These are phyloP conservation scores for Willisornis vidua DNA, from an alignment of 2,113 vertebrate genomes.

Conservation along the genomic window DNA sequence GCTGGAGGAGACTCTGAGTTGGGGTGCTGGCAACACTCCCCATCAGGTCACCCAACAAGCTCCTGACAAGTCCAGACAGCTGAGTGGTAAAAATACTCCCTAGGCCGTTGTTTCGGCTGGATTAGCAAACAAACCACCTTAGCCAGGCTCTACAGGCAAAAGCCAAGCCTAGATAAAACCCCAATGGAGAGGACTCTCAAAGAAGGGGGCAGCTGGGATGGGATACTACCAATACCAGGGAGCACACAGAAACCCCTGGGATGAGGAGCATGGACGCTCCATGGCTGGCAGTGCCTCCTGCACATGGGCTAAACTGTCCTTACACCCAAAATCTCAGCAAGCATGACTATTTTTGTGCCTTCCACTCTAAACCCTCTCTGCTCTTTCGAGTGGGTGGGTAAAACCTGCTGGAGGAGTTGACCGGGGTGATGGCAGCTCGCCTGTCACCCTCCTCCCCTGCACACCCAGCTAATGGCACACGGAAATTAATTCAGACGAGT, in stretches of 20 bases:
- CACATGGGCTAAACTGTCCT: not conserved
- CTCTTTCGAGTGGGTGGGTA: not conserved
- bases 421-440: not conserved
- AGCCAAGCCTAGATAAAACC: not conserved
- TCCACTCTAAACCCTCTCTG: not conserved
- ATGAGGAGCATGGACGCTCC: not conserved
- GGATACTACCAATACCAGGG: not conserved
- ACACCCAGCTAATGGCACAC: rapidly evolving
- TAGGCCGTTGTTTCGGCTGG: not conserved
- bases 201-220: rapidly evolving
- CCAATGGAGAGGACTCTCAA: not conserved
- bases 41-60: constrained; percentile 1
- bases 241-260: not conserved
- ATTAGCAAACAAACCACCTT: not conserved
- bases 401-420: not conserved
- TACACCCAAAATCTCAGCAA: not conserved
- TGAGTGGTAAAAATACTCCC: constrained; percentile 40
- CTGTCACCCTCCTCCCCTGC: not conserved
- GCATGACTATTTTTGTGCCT: rapidly evolving
- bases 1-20: not conserved
- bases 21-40: not conserved
- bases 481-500: not conserved
- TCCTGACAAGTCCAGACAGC: constrained; percentile 36
- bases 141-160: not conserved
- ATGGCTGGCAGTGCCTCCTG: not conserved